A percentile compares a stretch with the other conserved stretches of the same genome.
These are phyloP conservation scores for Disparrhopalites patrizii DNA, from an alignment of 2,888 invertebrate species.

Conservation along the genomic window DNA sequence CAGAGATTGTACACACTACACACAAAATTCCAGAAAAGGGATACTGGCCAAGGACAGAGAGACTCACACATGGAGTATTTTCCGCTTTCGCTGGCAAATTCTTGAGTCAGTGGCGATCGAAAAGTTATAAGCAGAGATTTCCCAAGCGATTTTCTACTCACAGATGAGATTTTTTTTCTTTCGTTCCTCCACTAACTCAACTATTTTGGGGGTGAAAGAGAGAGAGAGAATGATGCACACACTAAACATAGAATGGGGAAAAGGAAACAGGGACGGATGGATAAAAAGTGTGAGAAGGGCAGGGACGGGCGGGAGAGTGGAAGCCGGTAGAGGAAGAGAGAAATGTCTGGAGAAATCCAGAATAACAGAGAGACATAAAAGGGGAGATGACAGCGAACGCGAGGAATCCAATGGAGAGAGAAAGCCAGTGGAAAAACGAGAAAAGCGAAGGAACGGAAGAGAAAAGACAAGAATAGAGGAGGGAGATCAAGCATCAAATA, in stretches of 20 bases:
- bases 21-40: not conserved
- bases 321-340: slow-evolving; percentile 3
- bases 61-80: not conserved
- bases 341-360: not conserved
- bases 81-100: slow-evolving; percentile 11
- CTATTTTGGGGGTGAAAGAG: slow-evolving; percentile 11
- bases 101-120: slow-evolving; percentile 39
- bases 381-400: not conserved
- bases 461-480: no score
- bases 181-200: slow-evolving; percentile 2
- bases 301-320: not conserved
- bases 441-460: no score
- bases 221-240: slow-evolving; percentile 8
- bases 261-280: no score
- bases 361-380: not conserved
- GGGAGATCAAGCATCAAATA: no score
- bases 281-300: no score
- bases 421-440: no score
- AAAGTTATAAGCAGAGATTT: slow-evolving; percentile 44
- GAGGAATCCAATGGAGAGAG: no score
- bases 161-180: slow-evolving; percentile 38
- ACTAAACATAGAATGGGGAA: slow-evolving; percentile 14
- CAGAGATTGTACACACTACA: not conserved
- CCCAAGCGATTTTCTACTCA: slow-evolving; percentile 38
- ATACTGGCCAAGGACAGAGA: not conserved